Base-by-base conservation (phyloP, 2,888 invertebrate genomes). In the Marasmarcha lunaedactyla region DNA sequence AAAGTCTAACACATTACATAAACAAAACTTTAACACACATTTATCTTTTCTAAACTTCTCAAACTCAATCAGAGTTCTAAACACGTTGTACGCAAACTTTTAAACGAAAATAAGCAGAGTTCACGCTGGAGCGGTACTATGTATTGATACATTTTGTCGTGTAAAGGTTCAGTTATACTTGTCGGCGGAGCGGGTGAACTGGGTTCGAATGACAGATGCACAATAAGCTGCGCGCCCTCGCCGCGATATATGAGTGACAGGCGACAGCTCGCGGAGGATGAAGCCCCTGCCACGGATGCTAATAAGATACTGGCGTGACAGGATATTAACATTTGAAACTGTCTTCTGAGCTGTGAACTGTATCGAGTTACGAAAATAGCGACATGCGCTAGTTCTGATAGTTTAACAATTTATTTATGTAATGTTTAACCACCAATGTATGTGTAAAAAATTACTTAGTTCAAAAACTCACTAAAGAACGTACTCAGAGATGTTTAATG, bases 221-320 rank as follows among this genome's bases (percentile, higher is more conserved):
- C 40, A 66, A 65, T 63, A 63, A 63, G 64, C 66, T 63, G 56
- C 58, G 56, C 46, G 49, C 54, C 46, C 52, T 42, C 78, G 74
- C 76, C 72, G 72, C 78, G 77, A 76, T 77, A 68, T 55, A 61
- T 65, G 74, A 77, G 52, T 76, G 76, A 76, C 73, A 48, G 46
- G 51, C 61, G 67, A 61, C 64, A 53, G 45, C 48, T 40, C 51
- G 48, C 51, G 64, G n/a, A 42, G 51, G 45, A 54, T 48, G 43
- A 48, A 52, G 52, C 64, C 53, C 54, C 59, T 50, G 57, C 60
- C 59, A 64, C 62, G 48, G 42, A 43, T 42, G 45, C 50, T 53
- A 47, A 63, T 46, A 49, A 48, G 47, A 37, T 65, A 63, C 63
- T 33, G 44, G 6, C 36, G 43, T 65, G 59, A 66, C 42, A 40